Conservation (phyloP, 1,140 invertebrate species). For the Cotesia typhae region DNA sequence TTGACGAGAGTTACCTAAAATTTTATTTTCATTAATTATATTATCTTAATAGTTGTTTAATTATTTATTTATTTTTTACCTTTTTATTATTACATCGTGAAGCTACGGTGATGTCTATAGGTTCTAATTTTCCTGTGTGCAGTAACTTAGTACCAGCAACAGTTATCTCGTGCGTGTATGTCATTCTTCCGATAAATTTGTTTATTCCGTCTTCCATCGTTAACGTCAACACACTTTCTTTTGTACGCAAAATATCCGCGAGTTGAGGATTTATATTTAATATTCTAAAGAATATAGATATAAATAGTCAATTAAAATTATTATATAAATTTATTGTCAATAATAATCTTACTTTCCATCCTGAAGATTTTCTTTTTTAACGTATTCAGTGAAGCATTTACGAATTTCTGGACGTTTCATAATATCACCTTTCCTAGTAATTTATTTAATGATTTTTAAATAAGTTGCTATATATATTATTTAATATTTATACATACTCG, state of each 20-base stretch:
- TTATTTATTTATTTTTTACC: slow-evolving; percentile 61
- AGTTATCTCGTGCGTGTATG: slow-evolving; percentile 76
- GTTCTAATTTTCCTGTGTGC: slow-evolving; percentile 78
- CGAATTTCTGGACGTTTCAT: slow-evolving; percentile 75
- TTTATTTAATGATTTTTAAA: slow-evolving; percentile 47
- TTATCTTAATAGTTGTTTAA: slow-evolving; percentile 11
- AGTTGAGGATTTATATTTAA: slow-evolving; percentile 69
- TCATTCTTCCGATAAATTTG: slow-evolving; percentile 78
- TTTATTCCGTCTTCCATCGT: slow-evolving; percentile 80
- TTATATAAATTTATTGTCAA: background rate
- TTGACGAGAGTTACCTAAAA: slow-evolving; percentile 84
- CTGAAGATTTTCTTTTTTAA: slow-evolving; percentile 77
- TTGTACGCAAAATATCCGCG: slow-evolving; percentile 58
- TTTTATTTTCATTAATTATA: slow-evolving; percentile 3
- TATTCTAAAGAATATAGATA: slow-evolving; percentile 54
- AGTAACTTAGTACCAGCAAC: slow-evolving; percentile 69
- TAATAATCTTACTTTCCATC: slow-evolving; percentile 59
- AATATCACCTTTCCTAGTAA: slow-evolving; percentile 78
- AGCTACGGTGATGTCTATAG: slow-evolving; percentile 80
- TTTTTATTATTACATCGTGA: slow-evolving; percentile 90
- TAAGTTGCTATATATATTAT: slow-evolving; percentile 7
- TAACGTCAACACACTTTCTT: slow-evolving; percentile 62
- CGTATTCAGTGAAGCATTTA: slow-evolving; percentile 78
- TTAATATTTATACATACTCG: slow-evolving; percentile 61
- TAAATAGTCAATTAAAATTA: background rate